Conservation (phyloP, 1,140 invertebrate genomes). For the Drosophila kepulauana region DNA sequence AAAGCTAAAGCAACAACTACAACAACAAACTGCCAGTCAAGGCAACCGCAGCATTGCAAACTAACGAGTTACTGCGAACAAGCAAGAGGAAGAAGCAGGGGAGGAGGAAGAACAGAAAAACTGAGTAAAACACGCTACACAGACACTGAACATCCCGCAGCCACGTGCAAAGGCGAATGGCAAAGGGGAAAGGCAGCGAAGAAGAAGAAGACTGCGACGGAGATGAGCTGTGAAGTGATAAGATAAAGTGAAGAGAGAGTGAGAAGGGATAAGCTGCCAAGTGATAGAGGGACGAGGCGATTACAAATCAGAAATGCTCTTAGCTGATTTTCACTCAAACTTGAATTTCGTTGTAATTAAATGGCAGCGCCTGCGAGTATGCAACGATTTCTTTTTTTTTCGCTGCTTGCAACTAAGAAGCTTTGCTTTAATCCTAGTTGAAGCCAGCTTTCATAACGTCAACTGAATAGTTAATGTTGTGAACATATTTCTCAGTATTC, state of each 20-base stretch:
- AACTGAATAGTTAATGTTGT: neutral
- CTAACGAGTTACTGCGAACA: neutral
- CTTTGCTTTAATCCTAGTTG: neutral
- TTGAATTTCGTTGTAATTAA: conserved; percentile 12
- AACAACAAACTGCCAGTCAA: conserved; percentile 12
- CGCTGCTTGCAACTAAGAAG: neutral
- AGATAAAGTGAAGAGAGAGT: neutral
- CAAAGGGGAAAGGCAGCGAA: neutral
- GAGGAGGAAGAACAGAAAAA: conserved; percentile 15
- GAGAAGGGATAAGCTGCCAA: conserved; percentile 1
- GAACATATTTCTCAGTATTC: neutral
- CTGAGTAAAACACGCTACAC: conserved; percentile 7
- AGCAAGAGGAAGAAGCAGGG: neutral
- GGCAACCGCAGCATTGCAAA: conserved; percentile 16
- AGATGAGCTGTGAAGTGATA: neutral
- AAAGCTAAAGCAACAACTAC: conserved; percentile 8
- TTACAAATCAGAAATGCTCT: conserved; percentile 11
- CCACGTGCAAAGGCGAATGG: neutral
- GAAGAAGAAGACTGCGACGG: neutral
- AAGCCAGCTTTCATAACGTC: neutral
- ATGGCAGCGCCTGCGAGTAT: neutral
- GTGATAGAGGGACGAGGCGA: conserved; percentile 2
- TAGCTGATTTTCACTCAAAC: neutral
- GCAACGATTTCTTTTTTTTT: neutral
- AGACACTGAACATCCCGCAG: neutral